Conservation (phyloP, 2,113 vertebrate species). For the Tragulus kanchil region DNA sequence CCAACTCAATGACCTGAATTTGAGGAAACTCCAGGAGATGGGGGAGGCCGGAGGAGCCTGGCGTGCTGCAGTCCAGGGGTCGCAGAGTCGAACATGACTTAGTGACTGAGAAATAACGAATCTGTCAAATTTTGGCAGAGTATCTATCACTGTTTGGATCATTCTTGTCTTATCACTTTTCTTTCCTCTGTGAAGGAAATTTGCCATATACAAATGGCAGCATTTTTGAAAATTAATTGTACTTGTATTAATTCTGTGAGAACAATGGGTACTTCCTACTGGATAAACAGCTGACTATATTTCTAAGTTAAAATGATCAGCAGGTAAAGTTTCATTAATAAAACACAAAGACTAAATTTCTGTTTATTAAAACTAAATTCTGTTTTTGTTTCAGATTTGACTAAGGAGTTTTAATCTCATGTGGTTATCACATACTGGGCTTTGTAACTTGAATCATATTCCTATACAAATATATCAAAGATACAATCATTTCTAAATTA, state of each 20-base stretch:
- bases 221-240: conserved; percentile 35
- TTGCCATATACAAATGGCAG: not conserved
- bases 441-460: conserved; percentile 60
- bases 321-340: not conserved
- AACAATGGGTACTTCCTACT: not conserved
- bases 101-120: not conserved
- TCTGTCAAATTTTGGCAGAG: not conserved
- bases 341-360: conserved; percentile 42
- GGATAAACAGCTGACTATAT: not conserved
- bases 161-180: not conserved
- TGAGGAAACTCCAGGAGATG: fast-evolving
- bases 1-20: not conserved
- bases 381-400: conserved; percentile 68
- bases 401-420: conserved; percentile 42
- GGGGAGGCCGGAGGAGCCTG: not conserved
- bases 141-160: not conserved
- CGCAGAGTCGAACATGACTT: not conserved
- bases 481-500: conserved; percentile 68
- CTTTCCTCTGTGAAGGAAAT: not conserved
- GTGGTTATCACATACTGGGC: not conserved
- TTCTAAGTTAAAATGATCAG: conserved; percentile 49
- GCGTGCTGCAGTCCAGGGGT: not conserved
- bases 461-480: conserved; percentile 66
- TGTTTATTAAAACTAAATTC: conserved; percentile 34
- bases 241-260: not conserved